phyloP scores from a whole-genome alignment of 37 sponge, comb jelly and placozoan genomes.

The Spongilla lacustris region DNA sequence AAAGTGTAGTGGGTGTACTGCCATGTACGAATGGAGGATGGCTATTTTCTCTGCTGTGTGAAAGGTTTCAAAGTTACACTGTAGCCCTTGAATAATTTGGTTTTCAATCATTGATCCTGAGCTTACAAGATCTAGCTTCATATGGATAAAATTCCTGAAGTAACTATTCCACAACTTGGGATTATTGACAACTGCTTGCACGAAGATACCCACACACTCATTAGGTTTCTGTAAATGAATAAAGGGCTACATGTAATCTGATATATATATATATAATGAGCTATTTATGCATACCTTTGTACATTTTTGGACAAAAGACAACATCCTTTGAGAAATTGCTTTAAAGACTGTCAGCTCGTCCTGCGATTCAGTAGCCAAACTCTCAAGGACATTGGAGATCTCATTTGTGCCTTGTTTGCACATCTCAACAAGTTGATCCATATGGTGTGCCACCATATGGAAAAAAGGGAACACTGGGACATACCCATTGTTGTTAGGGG shows the following conservation, averaged over 20 bases:
- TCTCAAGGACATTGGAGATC: not conserved
- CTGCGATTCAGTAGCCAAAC: no score
- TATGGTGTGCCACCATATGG: conserved; percentile 4
- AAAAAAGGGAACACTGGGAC: conserved; percentile 62
- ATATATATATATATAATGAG: no score
- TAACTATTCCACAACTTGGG: conserved; percentile 53
- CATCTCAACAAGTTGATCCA: conserved; percentile 40
- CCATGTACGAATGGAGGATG: conserved; percentile 38
- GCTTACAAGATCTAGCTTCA: conserved; percentile 44
- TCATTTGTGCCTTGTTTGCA: conserved; percentile 14
- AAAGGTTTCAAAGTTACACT: conserved; percentile 10
- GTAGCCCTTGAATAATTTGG: conserved; percentile 23
- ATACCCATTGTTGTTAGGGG: not conserved
- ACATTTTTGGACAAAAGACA: no score
- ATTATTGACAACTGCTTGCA: conserved; percentile 28
- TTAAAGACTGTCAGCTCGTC: no score
- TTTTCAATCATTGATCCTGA: not conserved
- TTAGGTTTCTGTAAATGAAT: not conserved
- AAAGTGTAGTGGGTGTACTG: conserved; percentile 51
- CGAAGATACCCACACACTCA: not conserved
- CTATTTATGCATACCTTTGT: no score
- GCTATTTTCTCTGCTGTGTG: not conserved
- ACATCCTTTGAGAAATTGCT: no score
- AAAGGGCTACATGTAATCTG: not conserved
- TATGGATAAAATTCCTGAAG: conserved; percentile 56